Evolutionary conservation across 2,888 invertebrate species (phyloP), one percentile per base, ranked within the genome.

Genomic region (Lepas anatifera): DNA sequence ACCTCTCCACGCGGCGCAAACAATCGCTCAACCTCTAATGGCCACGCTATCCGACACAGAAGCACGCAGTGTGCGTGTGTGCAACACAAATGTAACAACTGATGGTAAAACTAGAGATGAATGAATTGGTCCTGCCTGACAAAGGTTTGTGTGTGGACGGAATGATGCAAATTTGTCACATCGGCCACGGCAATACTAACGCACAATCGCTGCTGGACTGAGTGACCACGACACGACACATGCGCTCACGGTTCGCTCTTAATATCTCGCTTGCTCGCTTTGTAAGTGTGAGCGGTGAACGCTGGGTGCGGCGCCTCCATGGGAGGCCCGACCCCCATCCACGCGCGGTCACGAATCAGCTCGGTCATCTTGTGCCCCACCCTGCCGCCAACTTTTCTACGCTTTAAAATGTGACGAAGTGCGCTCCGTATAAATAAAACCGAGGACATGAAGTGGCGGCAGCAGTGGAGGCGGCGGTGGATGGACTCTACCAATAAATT

Each of bases 61-160:
- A 35, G 35, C 18, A 35, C 25, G 25, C 25, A 13, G 64, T n/a
- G 37, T 3, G 25, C 8, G 25, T n/a, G 11, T 25, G 27, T 13
- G 35, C 39, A 13, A 39, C 27, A 16, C 66, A 37, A 32, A 66
- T 66, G 25, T 39, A 41, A 41, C 66, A 66, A 66, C 37, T 39
- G 37, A 66, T 66, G 39, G 37, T 39, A 66, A 66, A 66, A 66
- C 37, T 66, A 66, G 25, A 66, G 39, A 66, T 39, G 66, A 39
- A 66, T 66, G 39, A 66, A 66, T 66, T 58, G 58, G 58, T 58
- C 58, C 58, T 58, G 58, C 58, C 58, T 58, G 32, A 58, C 58
- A 35, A 58, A 58, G n/a, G 58, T 58, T 18, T 35, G 25, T n/a
- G n/a, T n/a, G 58, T 58, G 58, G 58, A 58, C 58, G 58, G 58